Base-by-base conservation (phyloP, 2,797 vertebrate genomes). In the Pelochelys cantorii region DNA sequence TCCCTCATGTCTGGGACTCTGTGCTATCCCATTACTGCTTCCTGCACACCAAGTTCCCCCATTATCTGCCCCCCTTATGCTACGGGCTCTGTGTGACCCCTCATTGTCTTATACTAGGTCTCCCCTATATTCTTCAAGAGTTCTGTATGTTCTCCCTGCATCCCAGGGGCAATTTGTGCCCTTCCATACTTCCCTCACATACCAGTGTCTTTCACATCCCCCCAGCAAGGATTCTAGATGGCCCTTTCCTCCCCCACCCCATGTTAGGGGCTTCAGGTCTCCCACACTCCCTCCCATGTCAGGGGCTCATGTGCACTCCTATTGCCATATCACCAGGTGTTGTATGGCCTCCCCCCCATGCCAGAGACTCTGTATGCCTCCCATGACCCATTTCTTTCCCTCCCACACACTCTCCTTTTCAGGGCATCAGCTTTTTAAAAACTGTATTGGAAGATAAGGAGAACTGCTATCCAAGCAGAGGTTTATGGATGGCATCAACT, bases 361-460 rank as follows among this genome's bases (percentile, higher is more conserved):
- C 18, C 31, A 29, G 59, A 12, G 27, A 27, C 25, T 62, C 60
- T 62, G 31, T 27, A 62, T 62, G 29, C 34, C 10, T 10, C n/a
- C 68, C 18, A 10, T 22, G 5, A 22, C n/a, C 15, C n/a, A 37
- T 71, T 71, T 11, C 34, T 71, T 71, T 34, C 34, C 65, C 18
- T 8, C 65, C 34, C n/a, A 34, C 20, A 23, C 20, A 3, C 18
- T 12, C n/a, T 37, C n/a, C n/a, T 37, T 37, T 71, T 23, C 60
- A 74, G n/a, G 11, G 79, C 60, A 25, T 31, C 55, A 84, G 31
- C 22, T 7, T 88, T 86, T 92, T 95, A 88, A 81, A 48, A 90
- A 86, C 10, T 25, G 18, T 60, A 37, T 2, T 48, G 54, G 52
- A 79, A n/a, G 29, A 87, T 27, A 2, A 54, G 34, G 54, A 90